Percentiles rank a stretch among this genome's conserved stretches.
These are phyloP conservation scores for Heterocephalus glaber DNA, from an alignment of 2,113 vertebrate genomes.

Conservation along the genomic window DNA sequence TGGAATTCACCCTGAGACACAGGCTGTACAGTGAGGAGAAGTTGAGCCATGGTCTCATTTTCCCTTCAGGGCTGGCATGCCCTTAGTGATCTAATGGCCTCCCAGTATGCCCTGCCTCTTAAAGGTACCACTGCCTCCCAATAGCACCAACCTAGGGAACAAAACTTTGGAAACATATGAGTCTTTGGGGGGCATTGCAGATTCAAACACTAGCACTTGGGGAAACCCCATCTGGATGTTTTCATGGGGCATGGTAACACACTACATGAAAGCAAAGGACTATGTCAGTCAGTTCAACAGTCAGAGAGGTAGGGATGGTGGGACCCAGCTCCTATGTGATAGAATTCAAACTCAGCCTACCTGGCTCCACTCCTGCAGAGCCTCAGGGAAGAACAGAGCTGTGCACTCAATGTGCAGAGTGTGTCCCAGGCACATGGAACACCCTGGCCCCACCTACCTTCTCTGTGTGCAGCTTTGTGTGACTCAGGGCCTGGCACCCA, in stretches of 20 bases:
- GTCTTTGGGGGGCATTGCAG: neutral
- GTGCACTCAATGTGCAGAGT: rapidly evolving
- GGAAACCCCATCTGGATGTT: neutral
- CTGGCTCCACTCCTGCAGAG: neutral
- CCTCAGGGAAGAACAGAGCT: neutral
- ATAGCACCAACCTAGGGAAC: neutral
- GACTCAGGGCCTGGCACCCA: neutral
- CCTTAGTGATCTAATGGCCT: neutral
- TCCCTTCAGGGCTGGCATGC: neutral
- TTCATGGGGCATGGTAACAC: no score
- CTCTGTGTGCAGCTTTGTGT: neutral
- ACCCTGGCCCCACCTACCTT: neutral
- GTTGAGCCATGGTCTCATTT: neutral
- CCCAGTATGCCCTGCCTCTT: neutral
- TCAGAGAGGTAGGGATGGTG: neutral
- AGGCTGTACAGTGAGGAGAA: neutral
- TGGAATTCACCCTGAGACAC: neutral
- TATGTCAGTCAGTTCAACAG: neutral
- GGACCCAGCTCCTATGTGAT: neutral
- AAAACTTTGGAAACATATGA: neutral
- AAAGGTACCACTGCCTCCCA: neutral
- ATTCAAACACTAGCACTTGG: neutral
- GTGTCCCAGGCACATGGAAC: neutral
- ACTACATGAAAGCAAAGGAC: neutral
- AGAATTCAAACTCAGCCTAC: neutral